Percentiles rank a stretch among this genome's conserved stretches.
Evolutionary conservation across 1,140 invertebrate genomes (phyloP).

Genomic region (Caenorhabditis tropicalis): DNA sequence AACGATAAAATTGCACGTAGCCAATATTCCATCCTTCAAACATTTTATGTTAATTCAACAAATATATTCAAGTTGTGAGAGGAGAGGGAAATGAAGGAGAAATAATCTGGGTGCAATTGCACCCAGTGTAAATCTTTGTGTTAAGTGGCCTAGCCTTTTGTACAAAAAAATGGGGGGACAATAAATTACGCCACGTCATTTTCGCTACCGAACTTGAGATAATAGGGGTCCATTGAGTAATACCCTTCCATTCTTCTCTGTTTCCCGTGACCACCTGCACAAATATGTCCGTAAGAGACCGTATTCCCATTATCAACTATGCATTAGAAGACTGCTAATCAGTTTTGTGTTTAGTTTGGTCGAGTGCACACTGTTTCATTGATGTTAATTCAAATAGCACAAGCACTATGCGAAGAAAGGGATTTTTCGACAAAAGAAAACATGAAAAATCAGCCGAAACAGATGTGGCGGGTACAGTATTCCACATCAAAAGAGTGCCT

Average conservation of each 20-base stretch:
- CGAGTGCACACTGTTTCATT: not conserved
- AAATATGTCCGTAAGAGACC: not conserved
- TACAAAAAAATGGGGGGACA: not conserved
- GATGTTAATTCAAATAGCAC: not conserved
- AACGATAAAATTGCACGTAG: not conserved
- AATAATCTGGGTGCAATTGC: not conserved
- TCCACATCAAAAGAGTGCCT: not conserved
- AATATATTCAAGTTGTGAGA: not conserved
- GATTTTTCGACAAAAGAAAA: not conserved
- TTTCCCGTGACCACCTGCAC: not conserved
- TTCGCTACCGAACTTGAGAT: not conserved
- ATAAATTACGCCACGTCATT: not conserved
- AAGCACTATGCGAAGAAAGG: not conserved
- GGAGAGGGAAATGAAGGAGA: not conserved
- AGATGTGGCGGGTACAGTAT: conserved; percentile 25
- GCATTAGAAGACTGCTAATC: not conserved
- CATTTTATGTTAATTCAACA: not conserved
- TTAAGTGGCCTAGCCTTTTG: not conserved
- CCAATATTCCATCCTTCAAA: not conserved
- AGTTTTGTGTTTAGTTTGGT: not conserved
- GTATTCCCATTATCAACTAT: not conserved
- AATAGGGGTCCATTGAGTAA: not conserved
- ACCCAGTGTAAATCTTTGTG: conserved; percentile 9
- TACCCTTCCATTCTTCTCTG: not conserved
- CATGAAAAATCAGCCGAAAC: not conserved